Conservation (phyloP, 2,113 vertebrate species). For the Camelus bactrianus region DNA sequence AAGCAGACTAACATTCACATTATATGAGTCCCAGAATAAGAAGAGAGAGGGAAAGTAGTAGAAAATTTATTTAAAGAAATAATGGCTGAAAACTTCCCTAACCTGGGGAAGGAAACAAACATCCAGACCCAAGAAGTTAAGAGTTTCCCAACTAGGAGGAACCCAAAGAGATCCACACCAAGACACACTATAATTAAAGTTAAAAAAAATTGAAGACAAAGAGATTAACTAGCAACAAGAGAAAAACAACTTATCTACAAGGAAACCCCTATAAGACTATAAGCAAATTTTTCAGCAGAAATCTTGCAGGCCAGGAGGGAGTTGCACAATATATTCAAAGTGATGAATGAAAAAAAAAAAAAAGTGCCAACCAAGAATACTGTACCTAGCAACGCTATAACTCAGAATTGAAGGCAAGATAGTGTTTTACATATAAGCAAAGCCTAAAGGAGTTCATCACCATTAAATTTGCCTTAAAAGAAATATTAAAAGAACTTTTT, state of each 20-base stretch:
- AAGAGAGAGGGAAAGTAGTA: not conserved
- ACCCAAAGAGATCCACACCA: not conserved
- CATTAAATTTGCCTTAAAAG: not conserved
- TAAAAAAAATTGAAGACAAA: not conserved
- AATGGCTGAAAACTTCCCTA: not conserved
- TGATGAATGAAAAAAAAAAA: not conserved
- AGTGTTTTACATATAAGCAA: not conserved
- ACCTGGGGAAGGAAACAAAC: not conserved
- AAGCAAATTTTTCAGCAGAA: not conserved
- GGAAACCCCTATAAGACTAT: not conserved
- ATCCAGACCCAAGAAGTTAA: not conserved
- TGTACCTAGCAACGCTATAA: too few species aligned
- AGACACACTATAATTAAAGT: not conserved
- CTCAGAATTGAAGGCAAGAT: too few species aligned
- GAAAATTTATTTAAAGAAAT: not conserved
- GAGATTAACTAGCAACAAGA: not conserved
- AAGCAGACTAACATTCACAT: not conserved
- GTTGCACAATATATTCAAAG: not conserved
- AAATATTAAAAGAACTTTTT: not conserved
- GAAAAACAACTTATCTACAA: not conserved
- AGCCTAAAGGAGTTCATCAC: not conserved
- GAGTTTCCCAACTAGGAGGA: not conserved
- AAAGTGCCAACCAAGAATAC: too few species aligned
- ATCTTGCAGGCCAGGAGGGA: too few species aligned
- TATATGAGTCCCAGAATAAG: not conserved